phyloP scores from a whole-genome alignment of 1,140 invertebrate genomes.

The Pseudobourletiella spinata region DNA sequence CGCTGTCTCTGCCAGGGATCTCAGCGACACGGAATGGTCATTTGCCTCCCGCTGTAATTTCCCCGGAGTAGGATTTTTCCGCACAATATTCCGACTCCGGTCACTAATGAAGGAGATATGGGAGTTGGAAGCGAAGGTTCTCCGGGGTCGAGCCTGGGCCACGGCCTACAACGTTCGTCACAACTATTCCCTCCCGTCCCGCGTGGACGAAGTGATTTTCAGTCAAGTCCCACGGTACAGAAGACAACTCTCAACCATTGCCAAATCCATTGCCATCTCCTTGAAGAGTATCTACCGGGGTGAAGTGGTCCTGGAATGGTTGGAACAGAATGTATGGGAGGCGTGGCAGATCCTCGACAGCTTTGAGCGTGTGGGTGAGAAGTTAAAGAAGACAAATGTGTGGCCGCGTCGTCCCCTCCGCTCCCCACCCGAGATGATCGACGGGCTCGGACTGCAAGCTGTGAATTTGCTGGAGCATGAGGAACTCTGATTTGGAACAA shows the following conservation, averaged over 20 bases:
- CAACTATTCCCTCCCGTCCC: slow-evolving; percentile 61
- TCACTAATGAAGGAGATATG: slow-evolving; percentile 27
- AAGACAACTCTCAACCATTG: slow-evolving; percentile 20
- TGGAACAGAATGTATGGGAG: slow-evolving; percentile 34
- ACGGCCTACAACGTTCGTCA: slow-evolving; percentile 69
- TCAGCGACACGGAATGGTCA: slow-evolving; percentile 24
- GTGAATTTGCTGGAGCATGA: slow-evolving; percentile 16
- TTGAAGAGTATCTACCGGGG: slow-evolving; percentile 22
- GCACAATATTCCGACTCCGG: slow-evolving; percentile 27
- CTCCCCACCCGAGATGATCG: slow-evolving; percentile 23
- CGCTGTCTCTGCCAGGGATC: slow-evolving; percentile 9
- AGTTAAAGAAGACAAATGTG: slow-evolving; percentile 11
- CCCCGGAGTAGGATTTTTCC: slow-evolving; percentile 33
- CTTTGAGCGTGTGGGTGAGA: slow-evolving; percentile 21
- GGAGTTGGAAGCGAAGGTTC: slow-evolving; percentile 24
- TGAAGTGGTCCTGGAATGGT: slow-evolving; percentile 30
- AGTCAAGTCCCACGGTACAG: slow-evolving; percentile 22
- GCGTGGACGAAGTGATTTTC: slow-evolving; percentile 52
- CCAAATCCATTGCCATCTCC: slow-evolving; percentile 24
- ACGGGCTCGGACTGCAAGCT: slow-evolving; percentile 16
- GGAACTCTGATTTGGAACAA: too few relatives aligned
- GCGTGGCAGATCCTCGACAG: slow-evolving; percentile 23
- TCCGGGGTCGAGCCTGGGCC: slow-evolving; percentile 53
- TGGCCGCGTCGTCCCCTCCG: slow-evolving; percentile 28
- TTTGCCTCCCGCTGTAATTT: slow-evolving; percentile 33